A percentile compares a stretch with the other conserved stretches of the same genome.
Evolutionary conservation across 2,888 invertebrate species (phyloP).

Genomic region (Anarsia innoxiella): DNA sequence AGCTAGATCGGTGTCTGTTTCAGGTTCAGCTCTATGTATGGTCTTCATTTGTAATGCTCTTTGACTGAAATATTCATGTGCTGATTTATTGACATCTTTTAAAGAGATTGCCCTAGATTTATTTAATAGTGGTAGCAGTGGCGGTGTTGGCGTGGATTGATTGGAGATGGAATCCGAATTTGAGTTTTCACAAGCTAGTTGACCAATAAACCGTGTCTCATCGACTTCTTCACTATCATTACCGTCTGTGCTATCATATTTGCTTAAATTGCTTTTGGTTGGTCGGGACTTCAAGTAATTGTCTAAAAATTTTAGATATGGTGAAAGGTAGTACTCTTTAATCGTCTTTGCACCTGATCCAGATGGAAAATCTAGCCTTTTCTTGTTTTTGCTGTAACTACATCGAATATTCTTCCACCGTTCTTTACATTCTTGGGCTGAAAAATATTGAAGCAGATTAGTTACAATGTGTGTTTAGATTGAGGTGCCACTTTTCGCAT

Average conservation of each 20-base stretch:
- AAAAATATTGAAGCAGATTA: too few relatives aligned
- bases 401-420: constrained; percentile 18
- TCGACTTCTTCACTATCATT: constrained; percentile 14
- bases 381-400: constrained; percentile 14
- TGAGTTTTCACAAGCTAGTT: constrained; percentile 12
- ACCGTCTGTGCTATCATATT: constrained; percentile 13
- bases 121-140: constrained; percentile 11
- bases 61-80: constrained; percentile 13
- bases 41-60: constrained; percentile 17
- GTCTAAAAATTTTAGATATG: constrained; percentile 16
- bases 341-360: constrained; percentile 15
- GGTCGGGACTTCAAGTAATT: constrained; percentile 17
- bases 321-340: constrained; percentile 15
- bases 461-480: constrained; percentile 11
- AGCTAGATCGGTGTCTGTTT: constrained; percentile 15
- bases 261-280: constrained; percentile 16
- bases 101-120: constrained; percentile 11
- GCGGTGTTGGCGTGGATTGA: constrained; percentile 8
- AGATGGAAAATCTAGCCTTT: constrained; percentile 14
- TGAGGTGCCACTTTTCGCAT: too few relatives aligned
- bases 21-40: constrained; percentile 12
- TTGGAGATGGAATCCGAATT: constrained; percentile 12
- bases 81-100: constrained; percentile 10
- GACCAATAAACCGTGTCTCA: constrained; percentile 11
- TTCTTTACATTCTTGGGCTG: constrained; percentile 17